These are phyloP conservation scores for Osmerus mordax DNA, from an alignment of 2,113 vertebrate species.

Conservation along the genomic window DNA sequence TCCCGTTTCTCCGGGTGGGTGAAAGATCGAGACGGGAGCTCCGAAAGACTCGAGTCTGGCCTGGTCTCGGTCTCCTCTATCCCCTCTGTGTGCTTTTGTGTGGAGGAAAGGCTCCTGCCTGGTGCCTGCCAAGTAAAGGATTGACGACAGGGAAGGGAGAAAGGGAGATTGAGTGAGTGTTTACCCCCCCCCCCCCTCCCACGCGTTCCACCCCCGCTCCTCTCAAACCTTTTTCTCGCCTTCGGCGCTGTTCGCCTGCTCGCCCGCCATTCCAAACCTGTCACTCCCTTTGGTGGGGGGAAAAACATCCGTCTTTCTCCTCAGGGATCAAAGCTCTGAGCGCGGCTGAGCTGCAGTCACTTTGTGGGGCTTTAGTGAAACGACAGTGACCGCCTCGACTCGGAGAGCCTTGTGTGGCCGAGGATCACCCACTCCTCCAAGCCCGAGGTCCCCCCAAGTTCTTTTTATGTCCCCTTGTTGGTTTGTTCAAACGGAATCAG, in stretches of 20 bases:
- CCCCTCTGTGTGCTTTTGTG: conserved; percentile 49
- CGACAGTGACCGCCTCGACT: conserved; percentile 23
- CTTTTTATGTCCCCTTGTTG: neutral
- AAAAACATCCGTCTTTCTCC: conserved; percentile 61
- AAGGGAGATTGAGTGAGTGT: conserved; percentile 29
- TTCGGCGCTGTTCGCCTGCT: conserved; percentile 38
- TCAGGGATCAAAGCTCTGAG: conserved; percentile 59
- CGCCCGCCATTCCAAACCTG: conserved; percentile 24
- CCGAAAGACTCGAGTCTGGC: conserved; percentile 36
- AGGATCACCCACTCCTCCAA: conserved; percentile 24
- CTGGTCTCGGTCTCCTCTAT: conserved; percentile 34
- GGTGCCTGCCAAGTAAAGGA: conserved; percentile 48
- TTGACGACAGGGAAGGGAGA: conserved; percentile 35
- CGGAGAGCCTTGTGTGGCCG: conserved; percentile 4
- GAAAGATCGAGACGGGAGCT: too few relatives aligned
- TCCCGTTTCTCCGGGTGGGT: conserved; percentile 28
- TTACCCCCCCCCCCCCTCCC: neutral
- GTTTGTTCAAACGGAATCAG: conserved; percentile 30
- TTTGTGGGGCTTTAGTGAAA: conserved; percentile 49
- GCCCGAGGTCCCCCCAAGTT: conserved; percentile 4
- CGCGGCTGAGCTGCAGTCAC: conserved; percentile 37
- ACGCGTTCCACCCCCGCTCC: too few relatives aligned
- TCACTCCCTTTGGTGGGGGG: conserved; percentile 51
- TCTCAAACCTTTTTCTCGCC: too few relatives aligned
- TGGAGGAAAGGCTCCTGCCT: conserved; percentile 47